Conservation (phyloP, 2,113 vertebrate species). For the Ctenodactylus gundi region DNA sequence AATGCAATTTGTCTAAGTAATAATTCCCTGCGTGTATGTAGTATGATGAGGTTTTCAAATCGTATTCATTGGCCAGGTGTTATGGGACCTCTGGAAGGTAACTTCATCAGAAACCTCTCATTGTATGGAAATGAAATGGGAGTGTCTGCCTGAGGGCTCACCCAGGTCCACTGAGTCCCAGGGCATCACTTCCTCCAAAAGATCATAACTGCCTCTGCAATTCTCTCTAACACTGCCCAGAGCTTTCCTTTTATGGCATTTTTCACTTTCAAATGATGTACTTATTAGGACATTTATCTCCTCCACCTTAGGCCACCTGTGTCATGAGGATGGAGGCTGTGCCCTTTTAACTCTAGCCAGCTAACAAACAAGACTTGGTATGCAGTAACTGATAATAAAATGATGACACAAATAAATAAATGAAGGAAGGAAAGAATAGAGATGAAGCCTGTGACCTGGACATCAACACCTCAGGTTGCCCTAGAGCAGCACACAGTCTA, state of each 20-base stretch:
- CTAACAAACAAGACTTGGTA: neutral
- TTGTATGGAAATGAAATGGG: neutral
- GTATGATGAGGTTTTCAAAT: neutral
- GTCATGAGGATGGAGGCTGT: neutral
- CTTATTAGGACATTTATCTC: neutral
- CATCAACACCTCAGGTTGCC: neutral
- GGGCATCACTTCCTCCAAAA: neutral
- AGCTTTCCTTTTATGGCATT: neutral
- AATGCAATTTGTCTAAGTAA: neutral
- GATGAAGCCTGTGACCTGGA: neutral
- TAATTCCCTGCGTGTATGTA: neutral
- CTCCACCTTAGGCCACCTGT: neutral
- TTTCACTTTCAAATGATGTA: neutral
- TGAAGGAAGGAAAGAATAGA: neutral
- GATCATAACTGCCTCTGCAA: neutral
- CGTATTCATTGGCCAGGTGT: neutral
- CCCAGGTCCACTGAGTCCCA: neutral
- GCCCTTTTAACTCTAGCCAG: neutral
- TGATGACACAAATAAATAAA: neutral
- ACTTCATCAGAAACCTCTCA: neutral
- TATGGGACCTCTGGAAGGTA: neutral
- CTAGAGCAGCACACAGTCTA: neutral
- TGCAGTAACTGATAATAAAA: neutral
- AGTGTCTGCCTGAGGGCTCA: neutral
- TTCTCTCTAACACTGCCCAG: neutral